phyloP scores from a whole-genome alignment of 2,797 vertebrate species.

The Pseudochirops corinnae region DNA sequence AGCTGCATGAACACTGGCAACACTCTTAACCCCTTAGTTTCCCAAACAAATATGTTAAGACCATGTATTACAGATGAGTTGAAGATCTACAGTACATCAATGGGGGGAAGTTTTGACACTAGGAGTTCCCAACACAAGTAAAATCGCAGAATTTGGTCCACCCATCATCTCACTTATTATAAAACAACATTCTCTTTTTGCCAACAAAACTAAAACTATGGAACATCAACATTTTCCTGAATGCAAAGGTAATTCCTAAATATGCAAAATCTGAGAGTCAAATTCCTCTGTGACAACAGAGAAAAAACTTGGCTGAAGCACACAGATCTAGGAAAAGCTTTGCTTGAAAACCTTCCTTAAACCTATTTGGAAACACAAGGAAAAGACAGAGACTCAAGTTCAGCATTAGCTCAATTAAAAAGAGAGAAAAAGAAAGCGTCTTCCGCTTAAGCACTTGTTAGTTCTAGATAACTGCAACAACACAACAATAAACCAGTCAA shows the following conservation, averaged over 20 bases:
- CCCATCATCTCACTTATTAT: neutral
- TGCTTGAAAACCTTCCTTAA: slow-evolving; percentile 64
- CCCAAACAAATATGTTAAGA: neutral
- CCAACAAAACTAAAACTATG: slow-evolving; percentile 32
- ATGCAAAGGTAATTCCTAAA: slow-evolving; percentile 59
- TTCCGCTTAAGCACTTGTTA: slow-evolving; percentile 79
- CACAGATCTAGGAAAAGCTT: slow-evolving; percentile 69
- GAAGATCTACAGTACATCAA: neutral
- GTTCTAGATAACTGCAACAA: slow-evolving; percentile 79
- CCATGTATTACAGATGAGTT: neutral
- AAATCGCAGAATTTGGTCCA: neutral
- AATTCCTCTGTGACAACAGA: slow-evolving; percentile 55
- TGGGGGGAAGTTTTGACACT: neutral
- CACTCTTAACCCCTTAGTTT: neutral
- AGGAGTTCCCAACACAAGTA: neutral
- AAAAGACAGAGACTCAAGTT: slow-evolving; percentile 54
- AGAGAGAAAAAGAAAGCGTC: slow-evolving; percentile 72
- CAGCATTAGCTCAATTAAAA: slow-evolving; percentile 80
- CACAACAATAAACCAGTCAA: slow-evolving; percentile 81
- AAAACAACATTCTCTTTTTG: neutral
- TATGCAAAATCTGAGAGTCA: slow-evolving; percentile 66
- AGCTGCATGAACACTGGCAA: neutral
- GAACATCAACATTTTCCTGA: slow-evolving; percentile 32
- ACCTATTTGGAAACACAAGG: slow-evolving; percentile 68
- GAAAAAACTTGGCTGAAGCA: slow-evolving; percentile 69